Evolutionary conservation across 2,797 vertebrate genomes (phyloP), one percentile per base, ranked within the genome.

Genomic region (Tarsius wallacei): DNA sequence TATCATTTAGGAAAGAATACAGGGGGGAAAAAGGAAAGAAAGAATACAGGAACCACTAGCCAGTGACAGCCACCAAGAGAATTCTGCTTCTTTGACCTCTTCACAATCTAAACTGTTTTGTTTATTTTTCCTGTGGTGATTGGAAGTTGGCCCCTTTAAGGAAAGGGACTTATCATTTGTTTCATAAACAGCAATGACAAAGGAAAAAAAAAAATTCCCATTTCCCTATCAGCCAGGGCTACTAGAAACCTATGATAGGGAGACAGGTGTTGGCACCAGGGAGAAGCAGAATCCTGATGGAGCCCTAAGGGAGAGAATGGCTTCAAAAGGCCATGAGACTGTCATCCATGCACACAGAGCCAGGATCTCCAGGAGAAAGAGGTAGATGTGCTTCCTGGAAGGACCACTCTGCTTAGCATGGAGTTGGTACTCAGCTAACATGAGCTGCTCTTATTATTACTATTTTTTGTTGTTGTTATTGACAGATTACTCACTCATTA

Each of bases 181-280:
- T 91, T 95, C 76, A 26, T 55, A 73, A 87, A 57, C 70, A 90
- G 66, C n/a, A n/a, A n/a, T n/a, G n/a, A n/a, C 74, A 78, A 94
- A 63, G 33, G 63, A 31, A 28, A 10, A 4, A 19, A 90, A 31
- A 78, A n/a, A n/a, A 16, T 53, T 28, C 24, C 15, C 15, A 19
- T 42, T 96, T 93, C 81, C 61, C 57, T n/a, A 31, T 59, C 78
- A 84, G 36, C 81, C 57, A 70, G 26, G 68, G 51, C 59, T 96
- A 42, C 33, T 11, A 59, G 76, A 91, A 95, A 84, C 53, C 64
- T 33, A n/a, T 7, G 74, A 70, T 2, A 76, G 28, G 96, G 64
- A 78, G 96, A 68, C 2, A 7, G 19, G 42, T 91, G 12, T 16
- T 63, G 22, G 12, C 51, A 49, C 31, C 1, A 93, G n/a, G 12